Conservation (phyloP, 2,113 vertebrate genomes). For the Alethe castanea region DNA sequence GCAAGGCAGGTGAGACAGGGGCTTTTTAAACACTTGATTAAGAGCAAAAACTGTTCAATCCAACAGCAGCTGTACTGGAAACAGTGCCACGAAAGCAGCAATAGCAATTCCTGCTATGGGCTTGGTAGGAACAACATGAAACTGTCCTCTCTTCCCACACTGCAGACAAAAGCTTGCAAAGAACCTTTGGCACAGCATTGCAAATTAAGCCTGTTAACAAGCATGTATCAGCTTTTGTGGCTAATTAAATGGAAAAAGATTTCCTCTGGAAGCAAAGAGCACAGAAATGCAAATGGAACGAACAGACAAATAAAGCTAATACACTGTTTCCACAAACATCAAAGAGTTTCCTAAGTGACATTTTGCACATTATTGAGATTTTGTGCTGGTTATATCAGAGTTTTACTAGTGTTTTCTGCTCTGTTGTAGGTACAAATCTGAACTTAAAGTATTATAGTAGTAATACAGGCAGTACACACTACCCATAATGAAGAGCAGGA, state of each 20-base stretch:
- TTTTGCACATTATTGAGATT: background rate
- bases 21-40: background rate
- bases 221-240: background rate
- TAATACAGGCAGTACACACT: background rate
- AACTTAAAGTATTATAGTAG: background rate
- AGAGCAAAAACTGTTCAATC: background rate
- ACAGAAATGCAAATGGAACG: slow-evolving; percentile 44
- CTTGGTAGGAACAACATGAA: background rate
- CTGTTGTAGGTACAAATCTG: background rate
- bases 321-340: slow-evolving; percentile 10
- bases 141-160: background rate
- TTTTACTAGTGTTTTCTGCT: background rate
- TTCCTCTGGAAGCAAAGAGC: slow-evolving; percentile 31
- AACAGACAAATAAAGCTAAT: slow-evolving; percentile 14
- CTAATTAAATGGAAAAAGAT: slow-evolving; percentile 42
- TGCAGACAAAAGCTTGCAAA: background rate
- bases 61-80: background rate
- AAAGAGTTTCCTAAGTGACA: slow-evolving; percentile 19
- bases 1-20: background rate
- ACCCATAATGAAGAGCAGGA: background rate
- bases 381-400: background rate
- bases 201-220: slow-evolving; percentile 49
- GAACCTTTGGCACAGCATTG: background rate
- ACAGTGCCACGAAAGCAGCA: background rate
- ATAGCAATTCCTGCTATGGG: background rate